Percentiles rank a stretch among this genome's conserved stretches.
These are phyloP conservation scores for Eristalis intricaria DNA, from an alignment of 2,888 invertebrate species.

Conservation along the genomic window DNA sequence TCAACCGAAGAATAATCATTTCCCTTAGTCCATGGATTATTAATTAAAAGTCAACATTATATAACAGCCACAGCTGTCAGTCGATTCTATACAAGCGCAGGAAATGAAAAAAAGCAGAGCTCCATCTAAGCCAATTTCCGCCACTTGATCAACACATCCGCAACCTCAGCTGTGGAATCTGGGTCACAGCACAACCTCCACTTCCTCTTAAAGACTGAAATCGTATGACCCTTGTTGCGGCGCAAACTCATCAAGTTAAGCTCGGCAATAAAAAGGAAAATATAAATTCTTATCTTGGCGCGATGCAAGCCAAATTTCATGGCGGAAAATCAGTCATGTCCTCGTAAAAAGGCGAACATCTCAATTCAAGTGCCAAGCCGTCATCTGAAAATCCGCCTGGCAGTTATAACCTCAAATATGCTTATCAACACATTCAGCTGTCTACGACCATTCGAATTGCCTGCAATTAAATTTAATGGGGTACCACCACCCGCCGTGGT, in stretches of 20 bases:
- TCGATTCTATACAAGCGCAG: not conserved
- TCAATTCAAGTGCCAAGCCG: not conserved
- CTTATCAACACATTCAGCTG: conserved; percentile 13
- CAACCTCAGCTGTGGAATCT: not conserved
- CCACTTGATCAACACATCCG: not conserved
- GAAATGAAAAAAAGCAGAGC: not conserved
- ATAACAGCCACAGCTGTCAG: not conserved
- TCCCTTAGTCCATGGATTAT: not conserved
- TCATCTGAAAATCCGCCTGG: not conserved
- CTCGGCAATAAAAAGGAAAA: not conserved
- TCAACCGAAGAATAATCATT: not conserved
- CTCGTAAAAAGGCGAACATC: not conserved
- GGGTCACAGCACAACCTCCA: not conserved
- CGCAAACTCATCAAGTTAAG: not conserved
- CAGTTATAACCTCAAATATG: not conserved
- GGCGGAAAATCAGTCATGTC: not conserved
- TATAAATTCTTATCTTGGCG: not conserved
- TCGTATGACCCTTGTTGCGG: not conserved
- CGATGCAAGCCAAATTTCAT: not conserved
- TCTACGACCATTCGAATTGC: conserved; percentile 9
- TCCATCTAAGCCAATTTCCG: not conserved
- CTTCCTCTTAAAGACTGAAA: not conserved
- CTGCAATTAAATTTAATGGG: conserved; percentile 32
- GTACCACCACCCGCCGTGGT: not conserved
- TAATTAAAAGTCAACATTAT: not conserved